Evolutionary conservation across 1,140 invertebrate genomes (phyloP), one percentile per base, ranked within the genome.

Genomic region (Telenomus remus): DNA sequence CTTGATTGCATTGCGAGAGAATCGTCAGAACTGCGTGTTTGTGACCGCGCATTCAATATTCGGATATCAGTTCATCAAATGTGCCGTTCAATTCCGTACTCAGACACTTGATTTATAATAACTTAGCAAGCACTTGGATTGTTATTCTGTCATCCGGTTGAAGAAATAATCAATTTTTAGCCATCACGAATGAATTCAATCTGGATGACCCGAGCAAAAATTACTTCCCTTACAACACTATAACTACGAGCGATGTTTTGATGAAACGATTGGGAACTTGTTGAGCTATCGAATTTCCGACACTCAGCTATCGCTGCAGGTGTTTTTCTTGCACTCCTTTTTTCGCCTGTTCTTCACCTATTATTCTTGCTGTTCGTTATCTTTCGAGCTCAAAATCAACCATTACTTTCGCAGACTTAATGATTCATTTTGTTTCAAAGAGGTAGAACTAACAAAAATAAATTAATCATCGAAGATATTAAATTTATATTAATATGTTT

Each of bases 251-350:
- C 60, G 59, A 56, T 49, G 71, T 46, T 43, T 53, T 71, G 51
- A 76, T 76, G 61, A 70, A 77, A 77, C 75, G 15, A 77, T 72
- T 77, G 46, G 48, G 49, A 69, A 68, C 68, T 77, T 54, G 49
- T 71, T 71, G 68, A 46, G 56, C 53, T 27, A 63, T 71, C 63
- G 61, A 77, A 49, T 71, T 63, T 61, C 43, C 60, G 54, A 63
- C 48, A 64, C 65, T 61, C 59, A 19, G 61, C 66, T 39, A 46
- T 51, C 65, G 65, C 49, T 46, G 64, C 55, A 50, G 54, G 46
- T 76, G 65, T 61, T 76, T 76, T 76, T 54, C 49, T 57, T 60
- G 16, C 49, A 60, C 59, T 70, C 42, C 33, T 44, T 65, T 57
- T 64, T 37, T 27, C 19, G 19, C 19, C 19, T 42, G 4, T 57